phyloP scores from a whole-genome alignment of 2,888 invertebrate species.

The Rhagonycha fulva region DNA sequence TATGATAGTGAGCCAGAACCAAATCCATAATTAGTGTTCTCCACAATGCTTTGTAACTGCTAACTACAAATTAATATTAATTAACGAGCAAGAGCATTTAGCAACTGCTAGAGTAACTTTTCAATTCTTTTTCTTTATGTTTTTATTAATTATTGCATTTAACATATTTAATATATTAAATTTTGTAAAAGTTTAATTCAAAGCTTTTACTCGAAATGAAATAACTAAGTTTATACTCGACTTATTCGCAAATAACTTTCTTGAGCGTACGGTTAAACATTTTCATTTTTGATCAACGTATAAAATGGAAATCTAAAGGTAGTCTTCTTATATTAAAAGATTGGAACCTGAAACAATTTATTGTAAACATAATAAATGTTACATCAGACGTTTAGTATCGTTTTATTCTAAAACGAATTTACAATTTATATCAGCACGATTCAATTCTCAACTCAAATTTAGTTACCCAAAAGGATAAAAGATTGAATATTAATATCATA shows the following conservation, averaged over 20 bases:
- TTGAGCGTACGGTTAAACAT: not conserved
- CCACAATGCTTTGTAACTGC: not conserved
- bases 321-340: not conserved
- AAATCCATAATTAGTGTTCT: not conserved
- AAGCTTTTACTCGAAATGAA: not conserved
- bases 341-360: not conserved
- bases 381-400: not conserved
- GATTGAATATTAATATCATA: no score
- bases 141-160: not conserved
- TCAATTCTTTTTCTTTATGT: not conserved
- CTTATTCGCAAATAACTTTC: not conserved
- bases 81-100: not conserved
- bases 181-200: not conserved
- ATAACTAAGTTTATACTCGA: not conserved
- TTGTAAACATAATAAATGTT: not conserved
- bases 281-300: not conserved
- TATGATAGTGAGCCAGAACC: not conserved
- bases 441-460: no score
- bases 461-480: no score
- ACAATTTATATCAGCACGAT: no score
- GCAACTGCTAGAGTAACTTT: not conserved
- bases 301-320: not conserved
- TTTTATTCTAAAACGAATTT: not conserved
- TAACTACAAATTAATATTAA: not conserved
- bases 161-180: not conserved